Evolutionary conservation across 1,140 invertebrate species (phyloP), one percentile per base, ranked within the genome.

Genomic region (Chlorops oryzae): DNA sequence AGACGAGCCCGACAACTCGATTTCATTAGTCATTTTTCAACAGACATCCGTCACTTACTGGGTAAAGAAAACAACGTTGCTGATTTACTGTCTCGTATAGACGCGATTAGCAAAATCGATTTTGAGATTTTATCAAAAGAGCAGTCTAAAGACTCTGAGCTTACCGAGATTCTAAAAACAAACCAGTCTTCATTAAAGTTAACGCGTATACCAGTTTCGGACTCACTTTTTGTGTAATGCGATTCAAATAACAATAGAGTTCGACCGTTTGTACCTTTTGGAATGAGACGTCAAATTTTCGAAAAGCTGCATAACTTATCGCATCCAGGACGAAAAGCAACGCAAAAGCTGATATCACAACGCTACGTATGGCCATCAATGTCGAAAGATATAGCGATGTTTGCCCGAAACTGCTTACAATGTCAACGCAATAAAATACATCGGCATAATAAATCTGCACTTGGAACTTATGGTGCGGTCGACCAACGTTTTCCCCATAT

Each of bases 1-100:
- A 27, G 59, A 28, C 62, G 57, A 52, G 59, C 56, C 28, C 51
- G 47, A 18, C 62, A 75, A 17, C 45, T 75, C 0, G 60, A 74
- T 46, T 71, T 50, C n/a, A 72, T 76, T 13, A 48, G 59, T 0
- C 68, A 74, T 54, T 74, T 68, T 50, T 62, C 65, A 0, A 70
- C 62, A 0, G 52, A 70, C 24, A 69, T 75, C 27, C 24, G 50
- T n/a, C 59, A 74, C 47, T 54, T 76, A n/a, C 20, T 54, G 0
- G 73, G 74, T 6, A 43, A 54, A 0, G 48, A 63, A 5, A 75
- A 77, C 42, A 41, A 58, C 1, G 58, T 66, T 3, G 69, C 70
- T 0, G 70, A 72, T 46, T 47, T 60, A 1, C 52, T 72, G 1
- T 70, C 65, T 1, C 51, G 71, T 7, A 49, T 72, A 17, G 50